Evolutionary conservation across 2,888 invertebrate genomes (phyloP), one percentile per base, ranked within the genome.

Genomic region (Norana najaformis): DNA sequence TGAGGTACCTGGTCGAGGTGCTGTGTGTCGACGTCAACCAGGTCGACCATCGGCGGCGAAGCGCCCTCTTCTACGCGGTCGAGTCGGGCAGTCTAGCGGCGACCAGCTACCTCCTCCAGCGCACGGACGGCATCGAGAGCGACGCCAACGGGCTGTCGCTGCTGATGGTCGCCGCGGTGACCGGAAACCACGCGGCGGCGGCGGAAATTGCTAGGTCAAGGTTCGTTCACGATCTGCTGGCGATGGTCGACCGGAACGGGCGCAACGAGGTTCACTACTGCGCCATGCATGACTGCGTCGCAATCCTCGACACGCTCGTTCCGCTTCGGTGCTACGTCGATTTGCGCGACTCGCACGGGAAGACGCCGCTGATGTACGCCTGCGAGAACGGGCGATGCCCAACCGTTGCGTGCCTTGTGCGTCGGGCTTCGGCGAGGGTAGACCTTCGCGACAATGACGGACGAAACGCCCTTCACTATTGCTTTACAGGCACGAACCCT

Each of bases 321-420:
- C 47, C 88, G 1, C 41, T 41, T 18, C 88, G 88, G 23, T 47
- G 39, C 88, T 30, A 35, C 53, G 89, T 89, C 23, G 91, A 91
- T 41, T 36, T 39, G 16, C 8, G 37, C 83, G 91, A 91, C 89
- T 36, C 36, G 37, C 47, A 90, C 23, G 92, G 92, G 14, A 53
- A 90, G 69, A 92, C 92, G 23, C 91, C 92, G 1, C 69, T 92
- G 83, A 92, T 92, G 92, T 91, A 90, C 85, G 92, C 93, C 3
- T 90, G 90, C 47, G 89, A 90, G 37, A 83, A 85, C 38, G 91
- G 92, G 30, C 90, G 91, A 88, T 88, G 91, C 89, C 89, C 89
- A 1, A 88, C 89, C n/a, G 89, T 91, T 11, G 85, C 91, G 88
- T 39, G 90, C 8, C 85, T 90, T 34, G 90, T 93, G n/a, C 88